phyloP scores from a whole-genome alignment of 1,140 invertebrate species.

The Nebria ingens region DNA sequence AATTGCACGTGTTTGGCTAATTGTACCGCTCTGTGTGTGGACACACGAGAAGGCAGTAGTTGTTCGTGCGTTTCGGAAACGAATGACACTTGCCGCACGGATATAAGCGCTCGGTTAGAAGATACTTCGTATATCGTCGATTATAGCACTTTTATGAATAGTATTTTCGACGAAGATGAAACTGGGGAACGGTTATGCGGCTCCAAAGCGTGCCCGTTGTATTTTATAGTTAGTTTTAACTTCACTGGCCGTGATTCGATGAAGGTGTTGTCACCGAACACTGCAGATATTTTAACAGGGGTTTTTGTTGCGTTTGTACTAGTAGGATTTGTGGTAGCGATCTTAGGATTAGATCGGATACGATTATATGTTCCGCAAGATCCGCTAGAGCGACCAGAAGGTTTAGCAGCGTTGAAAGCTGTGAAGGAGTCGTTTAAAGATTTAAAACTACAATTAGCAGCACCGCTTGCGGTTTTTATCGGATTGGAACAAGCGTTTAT shows the following conservation, averaged over 20 bases:
- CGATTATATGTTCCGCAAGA: conserved; percentile 32
- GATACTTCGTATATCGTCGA: conserved; percentile 17
- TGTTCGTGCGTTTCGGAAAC: not conserved
- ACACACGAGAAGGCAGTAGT: not conserved
- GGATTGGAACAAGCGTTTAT: conserved; percentile 64
- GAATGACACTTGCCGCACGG: not conserved
- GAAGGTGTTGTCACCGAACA: conserved; percentile 32
- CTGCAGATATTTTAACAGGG: conserved; percentile 37
- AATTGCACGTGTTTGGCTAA: not conserved
- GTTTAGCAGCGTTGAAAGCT: conserved; percentile 35
- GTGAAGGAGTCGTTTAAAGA: conserved; percentile 36
- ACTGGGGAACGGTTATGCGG: conserved; percentile 42
- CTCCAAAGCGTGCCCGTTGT: conserved; percentile 38
- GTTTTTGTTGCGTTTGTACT: conserved; percentile 44
- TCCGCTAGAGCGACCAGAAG: conserved; percentile 33
- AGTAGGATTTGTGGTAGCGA: conserved; percentile 40
- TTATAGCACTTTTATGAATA: conserved; percentile 26
- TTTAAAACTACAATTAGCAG: conserved; percentile 45
- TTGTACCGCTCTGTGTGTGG: not conserved
- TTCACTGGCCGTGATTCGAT: not conserved
- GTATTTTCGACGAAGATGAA: conserved; percentile 37
- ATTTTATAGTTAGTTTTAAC: conserved; percentile 3
- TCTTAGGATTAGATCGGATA: conserved; percentile 40
- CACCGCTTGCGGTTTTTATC: conserved; percentile 56
- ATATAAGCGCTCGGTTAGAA: not conserved